A percentile compares a stretch with the other conserved stretches of the same genome.
Conservation (phyloP, 1,140 invertebrate genomes). For the Drosophila busckii region DNA sequence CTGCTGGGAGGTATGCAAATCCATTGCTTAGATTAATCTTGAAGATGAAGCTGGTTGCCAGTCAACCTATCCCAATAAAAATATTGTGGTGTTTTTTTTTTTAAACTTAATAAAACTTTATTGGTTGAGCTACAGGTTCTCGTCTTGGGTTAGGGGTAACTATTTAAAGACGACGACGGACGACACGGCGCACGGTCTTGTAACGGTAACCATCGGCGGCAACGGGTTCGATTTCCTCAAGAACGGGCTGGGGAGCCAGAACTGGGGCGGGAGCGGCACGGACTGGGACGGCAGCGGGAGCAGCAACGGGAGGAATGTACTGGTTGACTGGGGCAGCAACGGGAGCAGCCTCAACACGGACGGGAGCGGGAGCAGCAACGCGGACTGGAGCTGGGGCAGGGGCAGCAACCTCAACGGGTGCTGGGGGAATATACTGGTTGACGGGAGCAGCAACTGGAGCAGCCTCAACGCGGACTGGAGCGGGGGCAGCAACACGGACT, state of each 20-base stretch:
- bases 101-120: constrained; percentile 40
- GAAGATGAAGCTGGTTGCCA: too few relatives aligned
- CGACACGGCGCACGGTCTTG: constrained; percentile 62
- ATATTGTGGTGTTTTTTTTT: not conserved
- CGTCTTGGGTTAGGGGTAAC: constrained; percentile 1
- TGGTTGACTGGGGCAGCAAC: constrained; percentile 24
- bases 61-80: too few relatives aligned
- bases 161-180: constrained; percentile 56
- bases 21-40: too few relatives aligned
- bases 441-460: constrained; percentile 20
- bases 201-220: constrained; percentile 62
- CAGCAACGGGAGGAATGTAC: constrained; percentile 33
- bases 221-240: constrained; percentile 64
- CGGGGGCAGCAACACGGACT: constrained; percentile 16
- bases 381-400: constrained; percentile 8
- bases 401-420: too few relatives aligned
- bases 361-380: not conserved
- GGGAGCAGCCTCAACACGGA: constrained; percentile 1
- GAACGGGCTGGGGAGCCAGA: constrained; percentile 48
- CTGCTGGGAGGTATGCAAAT: too few relatives aligned
- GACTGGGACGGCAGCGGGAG: constrained; percentile 14
- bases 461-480: too few relatives aligned
- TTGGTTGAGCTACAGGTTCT: constrained; percentile 48
- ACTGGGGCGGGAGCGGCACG: constrained; percentile 21
- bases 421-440: constrained; percentile 36